phyloP scores from a whole-genome alignment of 37 sponge, comb jelly and placozoan genomes.

The Cliona cf. orientalis region DNA sequence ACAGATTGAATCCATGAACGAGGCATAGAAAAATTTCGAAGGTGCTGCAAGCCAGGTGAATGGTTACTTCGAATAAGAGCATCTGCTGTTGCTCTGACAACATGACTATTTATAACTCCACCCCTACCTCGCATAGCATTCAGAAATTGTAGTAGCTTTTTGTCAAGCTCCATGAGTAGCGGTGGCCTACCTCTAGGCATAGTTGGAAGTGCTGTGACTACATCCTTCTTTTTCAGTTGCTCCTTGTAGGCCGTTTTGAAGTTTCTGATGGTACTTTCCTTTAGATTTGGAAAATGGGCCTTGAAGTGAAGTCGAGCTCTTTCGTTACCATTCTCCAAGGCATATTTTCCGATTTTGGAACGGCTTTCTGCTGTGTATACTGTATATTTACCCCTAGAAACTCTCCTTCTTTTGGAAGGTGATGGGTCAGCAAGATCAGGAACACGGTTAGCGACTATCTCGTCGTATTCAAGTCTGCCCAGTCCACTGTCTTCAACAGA shows the following conservation, averaged over 20 bases:
- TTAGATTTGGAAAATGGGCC: slow-evolving; percentile 33
- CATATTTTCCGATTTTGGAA: slow-evolving; percentile 56
- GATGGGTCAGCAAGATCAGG: slow-evolving; percentile 18
- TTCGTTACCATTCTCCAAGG: slow-evolving; percentile 70
- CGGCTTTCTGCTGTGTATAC: slow-evolving; percentile 26
- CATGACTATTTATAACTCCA: slow-evolving; percentile 58
- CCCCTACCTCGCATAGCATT: slow-evolving; percentile 18
- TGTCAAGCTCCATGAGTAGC: slow-evolving; percentile 55
- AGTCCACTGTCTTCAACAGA: slow-evolving; percentile 10
- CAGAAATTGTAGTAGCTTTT: slow-evolving; percentile 34
- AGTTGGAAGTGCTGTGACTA: slow-evolving; percentile 14
- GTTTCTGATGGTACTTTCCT: slow-evolving; percentile 52
- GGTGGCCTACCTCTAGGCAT: slow-evolving; percentile 42
- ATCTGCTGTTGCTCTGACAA: slow-evolving; percentile 48
- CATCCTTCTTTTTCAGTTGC: slow-evolving; percentile 3
- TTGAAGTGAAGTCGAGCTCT: slow-evolving; percentile 47
- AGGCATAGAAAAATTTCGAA: slow-evolving; percentile 38
- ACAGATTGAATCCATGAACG: slow-evolving; percentile 60
- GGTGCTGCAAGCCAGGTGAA: slow-evolving; percentile 14
- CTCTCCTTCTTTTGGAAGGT: slow-evolving; percentile 18
- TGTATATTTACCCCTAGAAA: slow-evolving; percentile 19
- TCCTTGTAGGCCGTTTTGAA: slow-evolving; percentile 50
- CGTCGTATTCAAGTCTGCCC: slow-evolving; percentile 4
- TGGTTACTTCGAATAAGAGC: slow-evolving; percentile 58
- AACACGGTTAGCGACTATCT: background rate